Evolutionary conservation across 2,888 invertebrate species (phyloP), one percentile per base, ranked within the genome.

Genomic region (Agriopis marginaria): DNA sequence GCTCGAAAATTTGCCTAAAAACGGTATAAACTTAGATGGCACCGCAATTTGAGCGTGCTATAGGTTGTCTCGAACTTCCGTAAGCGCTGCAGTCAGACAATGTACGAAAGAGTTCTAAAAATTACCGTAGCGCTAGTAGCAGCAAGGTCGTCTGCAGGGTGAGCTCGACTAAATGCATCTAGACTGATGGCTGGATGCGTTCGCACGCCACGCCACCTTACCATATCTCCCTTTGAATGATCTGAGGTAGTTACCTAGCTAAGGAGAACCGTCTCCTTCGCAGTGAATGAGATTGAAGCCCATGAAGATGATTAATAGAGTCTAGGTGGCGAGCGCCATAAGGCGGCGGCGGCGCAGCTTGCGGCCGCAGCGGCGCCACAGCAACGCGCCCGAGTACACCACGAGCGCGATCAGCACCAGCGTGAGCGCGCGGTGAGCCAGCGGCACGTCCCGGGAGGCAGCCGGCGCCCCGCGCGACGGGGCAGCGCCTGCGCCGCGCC

Each of bases 401-500:
- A 86, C 59, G 5, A 82, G 79, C 9, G 80, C 71, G 32, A 89
- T 77, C 49, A 86, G 80, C 1, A 86, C 75, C 0, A 91, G 78
- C 0, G 88, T 82, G 59, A 88, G 66, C 3, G 85, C 85, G 5
- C 88, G 83, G 68, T 74, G 80, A 47, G 78, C 70, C 45, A 86
- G 71, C 74, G 90, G 75, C 79, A 89, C 58, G 70, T 82, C 71
- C 68, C 75, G 72, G 12, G 81, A 83, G n/a, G 23, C 50, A 10
- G 77, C 82, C 4, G 72, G 75, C 39, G 79, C 83, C 3, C 77
- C 70, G 1, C 82, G 80, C 0, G 86, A 87, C 45, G 88, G 89
- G 39, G 84, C 89, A 0, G 89, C 92, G 11, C 88, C 93, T 10
- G 94, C 93, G 11, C 94, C 95, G 8, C 95, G 90, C 95, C 95